These are phyloP conservation scores for Chaetodon trifascialis DNA, from an alignment of 2,113 vertebrate genomes.

Conservation along the genomic window DNA sequence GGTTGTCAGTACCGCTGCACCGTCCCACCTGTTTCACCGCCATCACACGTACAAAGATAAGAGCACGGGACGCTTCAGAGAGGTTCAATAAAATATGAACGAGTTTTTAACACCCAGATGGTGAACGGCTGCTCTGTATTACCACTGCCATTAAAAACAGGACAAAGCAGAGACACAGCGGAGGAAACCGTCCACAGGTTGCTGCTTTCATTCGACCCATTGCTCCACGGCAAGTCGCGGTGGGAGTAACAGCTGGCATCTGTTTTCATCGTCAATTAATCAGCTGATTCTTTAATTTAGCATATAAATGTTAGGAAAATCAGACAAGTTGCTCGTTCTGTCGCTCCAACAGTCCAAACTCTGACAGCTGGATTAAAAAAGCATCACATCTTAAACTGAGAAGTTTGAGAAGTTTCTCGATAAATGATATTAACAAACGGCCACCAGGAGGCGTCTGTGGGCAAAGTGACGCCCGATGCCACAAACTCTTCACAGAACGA, in stretches of 20 bases:
- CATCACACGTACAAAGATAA: neutral
- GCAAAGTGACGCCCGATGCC: no score
- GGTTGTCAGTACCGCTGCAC: neutral
- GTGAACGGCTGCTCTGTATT: neutral
- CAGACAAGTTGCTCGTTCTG: no score
- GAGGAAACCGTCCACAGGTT: neutral
- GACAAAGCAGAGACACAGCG: neutral
- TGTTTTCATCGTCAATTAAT: neutral
- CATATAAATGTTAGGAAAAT: no score
- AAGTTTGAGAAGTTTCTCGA: no score
- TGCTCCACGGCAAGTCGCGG: neutral
- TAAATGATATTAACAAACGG: no score
- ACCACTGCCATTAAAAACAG: neutral
- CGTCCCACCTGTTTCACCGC: neutral
- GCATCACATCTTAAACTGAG: no score
- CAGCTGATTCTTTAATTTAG: neutral
- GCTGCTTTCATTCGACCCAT: neutral
- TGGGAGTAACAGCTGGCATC: no score
- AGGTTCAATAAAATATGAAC: slow-evolving; percentile 25
- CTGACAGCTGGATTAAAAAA: no score
- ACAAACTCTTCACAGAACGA: no score
- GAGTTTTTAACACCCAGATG: slow-evolving; percentile 2
- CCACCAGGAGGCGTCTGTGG: neutral
- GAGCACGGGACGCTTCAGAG: neutral
- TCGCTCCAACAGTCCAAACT: neutral